Percentiles rank a stretch among this genome's conserved stretches.
Conservation (phyloP, 2,113 vertebrate species). For the Scomber japonicus region DNA sequence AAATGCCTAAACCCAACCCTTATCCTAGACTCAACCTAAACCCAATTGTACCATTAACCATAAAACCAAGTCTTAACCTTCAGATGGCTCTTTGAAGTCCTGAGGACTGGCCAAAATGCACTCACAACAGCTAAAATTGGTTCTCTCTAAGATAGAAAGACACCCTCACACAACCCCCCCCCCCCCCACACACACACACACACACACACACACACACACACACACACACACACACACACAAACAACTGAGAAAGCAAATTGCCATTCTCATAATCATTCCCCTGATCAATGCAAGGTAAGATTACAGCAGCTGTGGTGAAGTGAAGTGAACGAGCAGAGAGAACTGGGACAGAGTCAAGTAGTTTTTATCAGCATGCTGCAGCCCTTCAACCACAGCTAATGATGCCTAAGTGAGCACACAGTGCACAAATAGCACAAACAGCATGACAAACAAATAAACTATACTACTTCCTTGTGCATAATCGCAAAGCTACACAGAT, state of each 20-base stretch:
- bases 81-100: too few species aligned
- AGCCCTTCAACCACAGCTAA: neutral
- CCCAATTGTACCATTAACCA: too few species aligned
- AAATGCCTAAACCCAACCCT: too few species aligned
- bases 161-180: too few species aligned
- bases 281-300: neutral
- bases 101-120: too few species aligned
- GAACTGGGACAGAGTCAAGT: neutral
- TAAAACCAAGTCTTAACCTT: too few species aligned
- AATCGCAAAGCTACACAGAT: slow-evolving; percentile 44
- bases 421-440: slow-evolving; percentile 15
- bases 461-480: slow-evolving; percentile 39
- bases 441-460: neutral
- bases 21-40: too few species aligned
- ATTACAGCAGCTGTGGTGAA: neutral
- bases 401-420: neutral
- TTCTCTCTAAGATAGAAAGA: too few species aligned
- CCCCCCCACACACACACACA: too few species aligned
- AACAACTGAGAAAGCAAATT: too few species aligned
- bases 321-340: neutral
- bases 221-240: neutral
- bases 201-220: too few species aligned
- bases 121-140: too few species aligned
- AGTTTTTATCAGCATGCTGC: neutral
- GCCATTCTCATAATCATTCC: neutral